Base-by-base conservation (phyloP, 2,113 vertebrate species). In the Rhea pennata region DNA sequence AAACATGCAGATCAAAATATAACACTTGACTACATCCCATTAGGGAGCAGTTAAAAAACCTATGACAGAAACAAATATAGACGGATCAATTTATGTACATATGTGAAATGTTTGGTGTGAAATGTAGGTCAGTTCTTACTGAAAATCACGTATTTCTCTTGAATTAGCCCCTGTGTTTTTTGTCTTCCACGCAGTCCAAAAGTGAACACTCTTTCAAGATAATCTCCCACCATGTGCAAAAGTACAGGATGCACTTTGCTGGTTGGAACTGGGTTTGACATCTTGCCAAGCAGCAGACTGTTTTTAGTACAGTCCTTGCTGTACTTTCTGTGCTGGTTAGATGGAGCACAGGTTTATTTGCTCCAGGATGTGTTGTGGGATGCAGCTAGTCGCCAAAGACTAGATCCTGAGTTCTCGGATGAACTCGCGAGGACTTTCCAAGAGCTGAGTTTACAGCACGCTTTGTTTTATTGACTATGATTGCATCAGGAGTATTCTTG, bases 1-100 rank as follows among this genome's bases (percentile, higher is more conserved):
- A 90, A 95, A 92, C 79, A 93, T 85, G 91, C 91, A 95, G 94
- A 95, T 96, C 82, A 80, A 93, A 95, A 94, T 65, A 27, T 12
- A 95, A 70, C 67, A 59, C 67, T 92, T 84, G 84, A 89, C 71
- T 89, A 59, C 4, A 4, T 51, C 53, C 84, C 87, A 67, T 93
- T 91, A 71, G 94, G 84, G 91, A 95, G 75, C 66, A 79, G 36
- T 87, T 87, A 75, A 73, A 72, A 73, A 51, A 87, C 78, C 27
- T 4, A 53, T 0, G 50, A 73, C 71, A 71, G 84, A 93, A 87
- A 94, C 29, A 85, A 84, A 91, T 46, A n/a, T 10, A 48, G 31
- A 76, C 62, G 15, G 50, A 89, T 89, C 31, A 91, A 20, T 87
- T 91, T 83, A 39, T 91, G 17, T 58, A 42, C 14, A 3, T 27